Evolutionary conservation across 2,113 vertebrate species (phyloP).

Genomic region (Pseudonaja textilis): DNA sequence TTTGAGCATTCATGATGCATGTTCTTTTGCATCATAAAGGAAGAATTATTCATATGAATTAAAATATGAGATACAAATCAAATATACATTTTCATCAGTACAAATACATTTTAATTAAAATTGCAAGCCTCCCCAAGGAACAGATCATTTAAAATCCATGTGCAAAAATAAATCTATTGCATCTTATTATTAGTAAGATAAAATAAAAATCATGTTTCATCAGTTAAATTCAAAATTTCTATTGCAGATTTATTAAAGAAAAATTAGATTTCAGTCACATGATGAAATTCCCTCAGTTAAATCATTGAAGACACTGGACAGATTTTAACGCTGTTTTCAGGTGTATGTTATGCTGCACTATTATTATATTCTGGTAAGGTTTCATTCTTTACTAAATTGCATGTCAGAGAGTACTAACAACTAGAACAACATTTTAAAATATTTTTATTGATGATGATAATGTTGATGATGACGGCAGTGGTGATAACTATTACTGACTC

Average conservation of each 20-base stretch:
- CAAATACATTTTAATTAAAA: not conserved
- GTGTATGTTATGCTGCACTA: not conserved
- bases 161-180: not conserved
- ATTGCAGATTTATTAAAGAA: not conserved
- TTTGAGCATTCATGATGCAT: not conserved
- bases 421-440: not conserved
- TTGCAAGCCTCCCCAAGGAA: not conserved
- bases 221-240: not conserved
- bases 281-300: conserved; percentile 2
- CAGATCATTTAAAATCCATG: not conserved
- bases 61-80: not conserved
- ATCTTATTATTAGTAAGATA: not conserved
- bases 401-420: not conserved
- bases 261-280: not conserved
- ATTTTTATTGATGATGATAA: not conserved
- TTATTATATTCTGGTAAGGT: not conserved
- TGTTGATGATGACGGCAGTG: not conserved
- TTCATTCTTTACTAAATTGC: not conserved
- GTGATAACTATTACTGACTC: not conserved
- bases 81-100: not conserved
- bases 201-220: not conserved
- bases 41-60: not conserved
- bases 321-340: not conserved
- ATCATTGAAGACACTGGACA: not conserved
- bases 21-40: not conserved